These are phyloP conservation scores for Delia radicum DNA, from an alignment of 1,140 invertebrate genomes.

Conservation along the genomic window DNA sequence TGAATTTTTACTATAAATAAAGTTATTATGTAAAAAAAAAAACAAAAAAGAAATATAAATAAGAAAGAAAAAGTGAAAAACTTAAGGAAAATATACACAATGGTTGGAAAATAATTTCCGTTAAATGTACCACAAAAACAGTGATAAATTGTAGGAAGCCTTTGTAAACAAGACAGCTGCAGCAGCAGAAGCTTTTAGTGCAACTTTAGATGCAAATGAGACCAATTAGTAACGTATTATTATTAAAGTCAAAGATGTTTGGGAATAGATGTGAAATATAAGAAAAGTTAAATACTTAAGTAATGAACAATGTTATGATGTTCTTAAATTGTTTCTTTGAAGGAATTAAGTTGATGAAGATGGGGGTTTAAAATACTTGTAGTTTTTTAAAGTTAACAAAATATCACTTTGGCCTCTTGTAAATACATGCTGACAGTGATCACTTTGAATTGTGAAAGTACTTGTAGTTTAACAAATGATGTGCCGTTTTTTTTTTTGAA, in stretches of 20 bases:
- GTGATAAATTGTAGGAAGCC: background rate
- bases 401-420: too few relatives aligned
- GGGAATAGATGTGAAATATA: too few relatives aligned
- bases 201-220: background rate
- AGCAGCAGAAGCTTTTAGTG: background rate
- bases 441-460: too few relatives aligned
- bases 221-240: constrained; percentile 1
- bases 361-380: too few relatives aligned
- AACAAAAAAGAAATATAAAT: background rate
- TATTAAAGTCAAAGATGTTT: background rate
- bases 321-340: too few relatives aligned
- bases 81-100: background rate
- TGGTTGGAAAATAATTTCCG: background rate
- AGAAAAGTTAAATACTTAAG: too few relatives aligned
- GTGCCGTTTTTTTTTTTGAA: too few relatives aligned
- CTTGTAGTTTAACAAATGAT: too few relatives aligned
- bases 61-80: background rate
- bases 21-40: background rate
- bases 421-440: too few relatives aligned
- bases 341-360: too few relatives aligned
- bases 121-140: constrained; percentile 3
- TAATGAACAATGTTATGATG: too few relatives aligned
- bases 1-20: background rate
- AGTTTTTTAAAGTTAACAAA: too few relatives aligned
- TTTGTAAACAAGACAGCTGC: background rate